A percentile compares a stretch with the other conserved stretches of the same genome.
Evolutionary conservation across 2,888 invertebrate species (phyloP).

Genomic region (Dusona sp.): DNA sequence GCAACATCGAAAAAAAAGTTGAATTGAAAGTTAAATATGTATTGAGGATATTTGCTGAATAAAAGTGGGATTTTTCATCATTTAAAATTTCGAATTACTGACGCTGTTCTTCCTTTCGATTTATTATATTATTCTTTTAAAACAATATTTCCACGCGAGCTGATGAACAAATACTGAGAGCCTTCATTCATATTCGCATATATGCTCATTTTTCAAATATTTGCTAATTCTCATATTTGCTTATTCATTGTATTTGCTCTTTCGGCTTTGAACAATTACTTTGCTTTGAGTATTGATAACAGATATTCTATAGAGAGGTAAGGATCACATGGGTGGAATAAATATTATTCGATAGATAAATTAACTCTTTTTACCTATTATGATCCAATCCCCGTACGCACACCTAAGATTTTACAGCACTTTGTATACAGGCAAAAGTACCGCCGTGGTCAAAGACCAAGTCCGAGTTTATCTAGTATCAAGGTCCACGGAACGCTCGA

Average conservation of each 20-base stretch:
- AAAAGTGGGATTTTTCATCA: not conserved
- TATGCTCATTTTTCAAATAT: not conserved
- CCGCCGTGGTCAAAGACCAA: constrained; percentile 49
- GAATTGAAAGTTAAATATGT: too few relatives aligned
- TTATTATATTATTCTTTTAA: not conserved
- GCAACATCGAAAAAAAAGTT: not conserved
- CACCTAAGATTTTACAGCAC: not conserved
- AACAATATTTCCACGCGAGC: not conserved
- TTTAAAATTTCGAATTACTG: not conserved
- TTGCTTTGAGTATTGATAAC: not conserved
- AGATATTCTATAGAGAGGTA: not conserved
- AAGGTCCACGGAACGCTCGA: constrained; percentile 30
- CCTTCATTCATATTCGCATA: not conserved
- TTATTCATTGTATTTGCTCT: not conserved
- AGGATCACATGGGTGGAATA: not conserved
- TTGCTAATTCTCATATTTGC: not conserved
- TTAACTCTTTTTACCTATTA: not conserved
- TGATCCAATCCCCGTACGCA: not conserved
- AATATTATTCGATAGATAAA: not conserved
- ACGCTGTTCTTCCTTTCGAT: not conserved
- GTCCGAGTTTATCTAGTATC: constrained; percentile 58
- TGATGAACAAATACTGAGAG: not conserved
- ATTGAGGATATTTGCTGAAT: too few relatives aligned
- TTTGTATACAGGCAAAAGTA: constrained; percentile 44
- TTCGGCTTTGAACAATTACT: not conserved